Percentiles rank a stretch among this genome's conserved stretches.
Evolutionary conservation across 2,113 vertebrate genomes (phyloP).

Genomic region (Callaeas wilsoni): DNA sequence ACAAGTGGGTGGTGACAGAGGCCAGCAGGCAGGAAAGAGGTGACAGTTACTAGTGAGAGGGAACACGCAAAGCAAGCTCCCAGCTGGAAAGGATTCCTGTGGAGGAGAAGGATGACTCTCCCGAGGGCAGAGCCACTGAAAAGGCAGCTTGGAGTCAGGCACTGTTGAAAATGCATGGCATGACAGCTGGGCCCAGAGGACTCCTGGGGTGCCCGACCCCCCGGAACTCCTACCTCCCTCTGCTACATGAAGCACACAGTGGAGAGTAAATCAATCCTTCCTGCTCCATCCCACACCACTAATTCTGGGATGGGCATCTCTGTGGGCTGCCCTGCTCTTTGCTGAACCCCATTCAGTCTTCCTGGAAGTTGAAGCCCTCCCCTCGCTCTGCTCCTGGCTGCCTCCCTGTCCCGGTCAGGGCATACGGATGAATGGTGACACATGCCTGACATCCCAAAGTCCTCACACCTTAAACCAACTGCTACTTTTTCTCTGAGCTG

Average conservation of each 20-base stretch:
- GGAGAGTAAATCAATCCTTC: not conserved
- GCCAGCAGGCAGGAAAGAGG: not conserved
- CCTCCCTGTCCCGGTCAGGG: not conserved
- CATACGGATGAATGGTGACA: not conserved
- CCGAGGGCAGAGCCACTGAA: not conserved
- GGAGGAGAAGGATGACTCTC: not conserved
- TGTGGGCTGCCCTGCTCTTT: not conserved
- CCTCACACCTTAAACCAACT: not conserved
- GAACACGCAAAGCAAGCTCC: not conserved
- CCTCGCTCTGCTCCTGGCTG: not conserved
- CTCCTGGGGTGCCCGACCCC: not conserved
- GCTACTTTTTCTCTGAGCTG: not conserved
- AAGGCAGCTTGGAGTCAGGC: not conserved
- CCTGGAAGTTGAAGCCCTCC: not conserved
- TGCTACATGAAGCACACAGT: rapidly evolving
- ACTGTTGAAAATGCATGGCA: not conserved
- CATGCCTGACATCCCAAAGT: not conserved
- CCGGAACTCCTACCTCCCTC: rapidly evolving
- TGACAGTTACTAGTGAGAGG: not conserved
- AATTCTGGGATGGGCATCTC: not conserved
- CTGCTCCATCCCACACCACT: not conserved
- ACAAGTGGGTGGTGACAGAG: not conserved
- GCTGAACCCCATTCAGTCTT: not conserved
- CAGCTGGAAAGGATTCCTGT: not conserved
- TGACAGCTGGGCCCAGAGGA: not conserved